A percentile compares a stretch with the other conserved stretches of the same genome.
Evolutionary conservation across 2,797 vertebrate genomes (phyloP).

Genomic region (Liasis olivaceus): DNA sequence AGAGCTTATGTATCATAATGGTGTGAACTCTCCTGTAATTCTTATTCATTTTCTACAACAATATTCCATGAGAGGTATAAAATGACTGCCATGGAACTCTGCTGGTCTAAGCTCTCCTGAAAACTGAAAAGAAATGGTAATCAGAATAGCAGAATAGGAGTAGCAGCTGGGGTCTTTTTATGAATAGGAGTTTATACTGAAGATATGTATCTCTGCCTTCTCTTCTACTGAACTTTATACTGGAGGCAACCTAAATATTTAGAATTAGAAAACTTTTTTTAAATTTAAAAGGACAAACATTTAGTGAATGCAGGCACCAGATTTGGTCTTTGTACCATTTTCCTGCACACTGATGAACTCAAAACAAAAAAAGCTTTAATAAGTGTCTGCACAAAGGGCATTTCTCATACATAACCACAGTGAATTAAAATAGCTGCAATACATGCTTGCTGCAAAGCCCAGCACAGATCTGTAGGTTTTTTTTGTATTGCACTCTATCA

Average conservation of each 20-base stretch:
- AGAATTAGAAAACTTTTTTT: background rate
- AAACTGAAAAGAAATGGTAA: background rate
- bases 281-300: no score
- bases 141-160: background rate
- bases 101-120: background rate
- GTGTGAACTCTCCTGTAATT: background rate
- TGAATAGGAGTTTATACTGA: background rate
- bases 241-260: background rate
- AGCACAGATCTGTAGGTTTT: background rate
- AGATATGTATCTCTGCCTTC: background rate
- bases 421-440: background rate
- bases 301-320: background rate
- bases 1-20: background rate
- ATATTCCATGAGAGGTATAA: background rate
- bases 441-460: background rate
- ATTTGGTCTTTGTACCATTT: background rate
- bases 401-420: background rate
- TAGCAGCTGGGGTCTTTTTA: background rate
- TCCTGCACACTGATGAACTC: background rate
- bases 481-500: background rate
- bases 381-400: background rate
- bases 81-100: background rate
- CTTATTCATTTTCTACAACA: background rate
- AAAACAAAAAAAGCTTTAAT: background rate
- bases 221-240: background rate